Evolutionary conservation across 2,113 vertebrate genomes (phyloP), one percentile per base, ranked within the genome.

Genomic region (Hepsetus odoe): DNA sequence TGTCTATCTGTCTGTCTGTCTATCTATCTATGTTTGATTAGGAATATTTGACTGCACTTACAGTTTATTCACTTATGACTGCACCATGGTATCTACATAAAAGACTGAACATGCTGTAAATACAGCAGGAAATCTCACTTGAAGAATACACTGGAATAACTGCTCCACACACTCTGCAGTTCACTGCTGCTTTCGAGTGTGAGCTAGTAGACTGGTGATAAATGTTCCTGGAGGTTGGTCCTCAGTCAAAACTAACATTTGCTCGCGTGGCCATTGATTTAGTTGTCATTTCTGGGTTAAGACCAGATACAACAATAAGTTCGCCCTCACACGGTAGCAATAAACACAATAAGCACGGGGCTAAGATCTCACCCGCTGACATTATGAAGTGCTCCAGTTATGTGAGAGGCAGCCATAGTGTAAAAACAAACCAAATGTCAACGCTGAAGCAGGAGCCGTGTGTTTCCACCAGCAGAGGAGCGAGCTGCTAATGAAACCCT

Each of bases 351-450:
- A 70, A 76, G 64, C 65, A 76, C 79, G 75, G 84, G 84, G 84
- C 85, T 83, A 59, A 87, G 90, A 90, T 90, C 88, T 88, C 86
- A 88, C 77, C 76, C 83, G 74, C 83, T 92, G 90, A 93, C 91
- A 91, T 92, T 92, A 93, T 90, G 91, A 90, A 91, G 89, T 87
- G 86, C 86, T 88, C 85, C 87, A 87, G 84, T 84, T 75, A 85
- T 85, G 90, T 85, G 88, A 86, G 84, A 89, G 86, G 85, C 86
- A 86, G 89, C 90, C 42, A 85, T 71, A 83, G 89, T 89, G 90
- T 90, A 88, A 92, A 93, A 93, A 92, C 92, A 92, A 93, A 93
- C 89, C 88, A 91, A 92, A 92, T 92, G 92, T 92, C 90, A 94
- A 82, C 88, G 28, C 86, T n/a, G 61, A 35, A 87, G 90, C 87